Conservation (phyloP, 2,888 invertebrate genomes). For the Timema podura region DNA sequence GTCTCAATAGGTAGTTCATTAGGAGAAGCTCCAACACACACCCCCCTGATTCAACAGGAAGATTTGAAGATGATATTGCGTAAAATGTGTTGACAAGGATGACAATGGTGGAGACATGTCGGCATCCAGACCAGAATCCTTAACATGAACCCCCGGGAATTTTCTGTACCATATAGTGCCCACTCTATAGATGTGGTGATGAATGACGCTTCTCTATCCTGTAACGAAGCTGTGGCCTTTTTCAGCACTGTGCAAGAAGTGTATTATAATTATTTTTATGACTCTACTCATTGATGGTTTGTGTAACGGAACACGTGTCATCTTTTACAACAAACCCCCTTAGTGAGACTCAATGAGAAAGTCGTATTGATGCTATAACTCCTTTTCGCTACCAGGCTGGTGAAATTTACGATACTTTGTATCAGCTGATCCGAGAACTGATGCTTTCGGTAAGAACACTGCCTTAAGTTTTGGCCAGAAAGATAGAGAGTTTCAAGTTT, state of each 20-base stretch:
- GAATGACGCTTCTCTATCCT: constrained; percentile 2
- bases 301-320: neutral
- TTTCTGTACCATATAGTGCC: neutral
- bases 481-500: constrained; percentile 1
- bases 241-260: constrained; percentile 1
- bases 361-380: neutral
- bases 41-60: neutral
- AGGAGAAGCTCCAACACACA: constrained; percentile 3
- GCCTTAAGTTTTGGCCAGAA: neutral
- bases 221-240: constrained; percentile 6
- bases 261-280: neutral
- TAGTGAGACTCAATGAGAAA: neutral
- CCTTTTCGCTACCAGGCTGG: constrained; percentile 3
- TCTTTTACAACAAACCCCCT: neutral
- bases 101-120: too few relatives aligned
- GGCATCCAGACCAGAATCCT: constrained; percentile 3
- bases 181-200: neutral
- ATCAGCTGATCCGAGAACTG: constrained; percentile 4
- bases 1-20: neutral
- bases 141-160: constrained; percentile 1
- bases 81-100: constrained; percentile 1
- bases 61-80: neutral
- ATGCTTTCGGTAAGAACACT: neutral
- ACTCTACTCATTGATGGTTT: constrained; percentile 4
- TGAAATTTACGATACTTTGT: constrained; percentile 10